Conservation (phyloP, 2,113 vertebrate genomes). For the Pedionomus torquatus region DNA sequence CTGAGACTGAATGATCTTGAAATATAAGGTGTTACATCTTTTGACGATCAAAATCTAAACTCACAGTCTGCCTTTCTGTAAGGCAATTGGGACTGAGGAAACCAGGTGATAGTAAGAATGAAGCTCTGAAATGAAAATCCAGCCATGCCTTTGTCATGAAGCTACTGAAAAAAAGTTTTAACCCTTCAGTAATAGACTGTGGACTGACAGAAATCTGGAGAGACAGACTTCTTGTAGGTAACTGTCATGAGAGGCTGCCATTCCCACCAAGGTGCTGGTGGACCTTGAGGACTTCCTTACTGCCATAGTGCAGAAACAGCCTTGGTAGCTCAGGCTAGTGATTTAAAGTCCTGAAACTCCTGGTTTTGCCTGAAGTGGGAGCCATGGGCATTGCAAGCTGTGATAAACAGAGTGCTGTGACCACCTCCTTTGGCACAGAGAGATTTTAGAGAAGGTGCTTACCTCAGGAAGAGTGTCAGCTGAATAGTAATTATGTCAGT, state of each 20-base stretch:
- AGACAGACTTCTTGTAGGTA: neutral
- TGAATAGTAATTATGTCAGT: neutral
- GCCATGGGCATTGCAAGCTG: neutral
- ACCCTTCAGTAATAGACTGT: neutral
- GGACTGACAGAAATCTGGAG: neutral
- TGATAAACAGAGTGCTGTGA: neutral
- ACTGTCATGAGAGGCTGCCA: neutral
- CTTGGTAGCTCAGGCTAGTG: neutral
- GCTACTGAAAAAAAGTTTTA: neutral
- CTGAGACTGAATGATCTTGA: neutral
- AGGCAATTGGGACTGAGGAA: neutral
- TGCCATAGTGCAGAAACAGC: neutral
- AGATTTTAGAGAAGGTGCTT: neutral
- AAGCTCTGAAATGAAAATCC: neutral
- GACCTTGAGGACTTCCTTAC: neutral
- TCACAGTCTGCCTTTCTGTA: neutral
- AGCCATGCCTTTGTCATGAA: neutral
- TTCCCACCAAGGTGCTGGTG: neutral
- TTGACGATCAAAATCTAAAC: neutral
- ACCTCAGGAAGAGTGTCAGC: neutral
- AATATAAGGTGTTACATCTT: neutral
- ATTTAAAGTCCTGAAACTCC: neutral
- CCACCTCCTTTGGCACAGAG: neutral
- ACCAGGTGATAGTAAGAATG: neutral
- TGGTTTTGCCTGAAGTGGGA: neutral